Conservation (phyloP, 2,888 invertebrate genomes). For the Napeogenes inachia region DNA sequence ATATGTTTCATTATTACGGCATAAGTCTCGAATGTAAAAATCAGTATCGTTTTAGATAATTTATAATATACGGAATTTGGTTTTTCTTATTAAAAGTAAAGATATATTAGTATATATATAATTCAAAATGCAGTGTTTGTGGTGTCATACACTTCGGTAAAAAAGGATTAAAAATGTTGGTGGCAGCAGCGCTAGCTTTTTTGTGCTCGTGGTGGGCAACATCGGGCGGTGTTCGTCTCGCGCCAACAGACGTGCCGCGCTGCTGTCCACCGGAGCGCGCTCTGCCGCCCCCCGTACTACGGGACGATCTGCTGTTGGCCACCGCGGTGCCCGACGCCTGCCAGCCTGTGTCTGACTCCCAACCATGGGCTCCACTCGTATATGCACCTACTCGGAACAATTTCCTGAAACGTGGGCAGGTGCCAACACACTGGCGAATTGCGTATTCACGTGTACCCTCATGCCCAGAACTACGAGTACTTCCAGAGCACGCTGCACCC, state of each 20-base stretch:
- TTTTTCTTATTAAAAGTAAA: conserved; percentile 11
- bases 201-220: conserved; percentile 38
- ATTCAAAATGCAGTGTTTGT: conserved; percentile 27
- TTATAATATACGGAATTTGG: too few species aligned
- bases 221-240: conserved; percentile 43
- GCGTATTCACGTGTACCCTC: conserved; percentile 55
- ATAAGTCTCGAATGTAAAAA: conserved; percentile 10
- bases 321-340: conserved; percentile 46
- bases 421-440: conserved; percentile 73
- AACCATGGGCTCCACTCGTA: conserved; percentile 76
- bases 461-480: conserved; percentile 49
- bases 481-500: conserved; percentile 58
- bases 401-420: conserved; percentile 54
- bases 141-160: conserved; percentile 39
- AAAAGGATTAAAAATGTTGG: conserved; percentile 32
- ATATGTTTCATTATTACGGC: conserved; percentile 31
- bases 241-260: conserved; percentile 50
- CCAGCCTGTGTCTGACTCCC: conserved; percentile 40
- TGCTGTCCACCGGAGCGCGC: conserved; percentile 48
- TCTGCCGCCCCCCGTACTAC: conserved; percentile 52
- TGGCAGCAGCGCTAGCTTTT: conserved; percentile 28
- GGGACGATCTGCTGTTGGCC: conserved; percentile 69
- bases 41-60: conserved; percentile 8
- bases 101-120: conserved; percentile 6
- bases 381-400: conserved; percentile 70